A percentile compares a stretch with the other conserved stretches of the same genome.
Evolutionary conservation across 23 tunicate genomes (phyloP).

Genomic region (Clavelina lepadiformis): DNA sequence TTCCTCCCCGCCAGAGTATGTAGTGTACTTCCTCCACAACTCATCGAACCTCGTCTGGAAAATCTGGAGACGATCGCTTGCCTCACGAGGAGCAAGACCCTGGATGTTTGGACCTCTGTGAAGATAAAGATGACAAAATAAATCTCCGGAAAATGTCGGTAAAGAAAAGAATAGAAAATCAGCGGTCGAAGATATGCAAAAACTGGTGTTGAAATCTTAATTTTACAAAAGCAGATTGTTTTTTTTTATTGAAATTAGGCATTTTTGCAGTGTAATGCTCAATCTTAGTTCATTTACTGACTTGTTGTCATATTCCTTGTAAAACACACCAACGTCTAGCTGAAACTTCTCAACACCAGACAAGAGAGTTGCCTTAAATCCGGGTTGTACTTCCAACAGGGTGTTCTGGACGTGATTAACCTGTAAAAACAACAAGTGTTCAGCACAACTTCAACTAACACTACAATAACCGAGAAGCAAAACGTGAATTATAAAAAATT

Average conservation of each 20-base stretch:
- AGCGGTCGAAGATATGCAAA: background rate
- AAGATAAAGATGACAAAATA: too few species aligned
- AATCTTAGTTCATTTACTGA: background rate
- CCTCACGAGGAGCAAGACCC: conserved; percentile 77
- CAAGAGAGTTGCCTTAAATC: conserved; percentile 58
- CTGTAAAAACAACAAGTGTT: conserved; percentile 4
- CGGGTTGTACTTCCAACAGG: conserved; percentile 64
- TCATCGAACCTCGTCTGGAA: conserved; percentile 85
- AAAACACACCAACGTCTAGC: conserved; percentile 51
- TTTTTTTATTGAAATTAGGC: background rate
- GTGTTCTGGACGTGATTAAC: conserved; percentile 76
- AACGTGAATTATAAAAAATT: too few species aligned
- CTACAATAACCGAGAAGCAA: too few species aligned
- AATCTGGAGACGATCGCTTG: conserved; percentile 72
- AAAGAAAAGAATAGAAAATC: background rate
- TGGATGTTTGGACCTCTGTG: conserved; percentile 77
- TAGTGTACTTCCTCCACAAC: conserved; percentile 71
- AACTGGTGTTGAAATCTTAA: background rate
- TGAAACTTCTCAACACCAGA: conserved; percentile 76
- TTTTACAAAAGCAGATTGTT: background rate
- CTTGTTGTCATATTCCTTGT: conserved; percentile 74
- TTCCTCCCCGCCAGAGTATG: conserved; percentile 90
- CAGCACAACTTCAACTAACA: too few species aligned
- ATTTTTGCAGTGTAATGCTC: background rate
- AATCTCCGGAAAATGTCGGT: too few species aligned